Conservation (phyloP, 2,888 invertebrate species). For the Pachycephus smyrnensis region DNA sequence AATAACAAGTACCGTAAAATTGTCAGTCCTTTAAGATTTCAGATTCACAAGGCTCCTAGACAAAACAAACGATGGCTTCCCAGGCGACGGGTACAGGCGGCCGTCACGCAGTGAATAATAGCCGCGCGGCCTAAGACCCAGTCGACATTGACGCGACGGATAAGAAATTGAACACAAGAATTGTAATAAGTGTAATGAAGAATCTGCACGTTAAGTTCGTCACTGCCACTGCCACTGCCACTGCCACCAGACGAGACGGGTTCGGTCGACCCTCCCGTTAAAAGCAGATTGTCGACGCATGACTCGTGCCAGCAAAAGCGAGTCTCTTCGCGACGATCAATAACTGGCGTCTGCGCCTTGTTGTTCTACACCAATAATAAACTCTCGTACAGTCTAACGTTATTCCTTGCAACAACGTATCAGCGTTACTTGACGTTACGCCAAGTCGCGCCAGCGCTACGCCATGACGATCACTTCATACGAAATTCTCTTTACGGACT, state of each 20-base stretch:
- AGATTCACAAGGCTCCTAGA: background rate
- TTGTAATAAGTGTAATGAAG: background rate
- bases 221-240: constrained; percentile 10
- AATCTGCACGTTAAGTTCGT: background rate
- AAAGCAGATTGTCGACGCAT: background rate
- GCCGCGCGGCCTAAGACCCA: background rate
- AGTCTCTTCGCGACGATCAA: constrained; percentile 2
- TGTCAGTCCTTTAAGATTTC: background rate
- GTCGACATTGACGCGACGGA: background rate
- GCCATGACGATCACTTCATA: background rate
- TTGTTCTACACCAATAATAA: background rate
- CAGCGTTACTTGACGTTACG: background rate
- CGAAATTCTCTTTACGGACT: background rate
- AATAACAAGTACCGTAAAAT: background rate
- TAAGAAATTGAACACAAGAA: background rate
- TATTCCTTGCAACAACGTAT: background rate
- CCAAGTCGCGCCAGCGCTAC: background rate
- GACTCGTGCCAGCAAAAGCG: background rate
- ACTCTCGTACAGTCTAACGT: background rate
- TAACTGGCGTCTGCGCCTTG: constrained; percentile 6
- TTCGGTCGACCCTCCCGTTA: background rate
- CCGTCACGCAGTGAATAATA: background rate
- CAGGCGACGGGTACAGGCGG: background rate
- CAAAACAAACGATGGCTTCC: background rate
- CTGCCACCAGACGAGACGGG: constrained; percentile 1